These are phyloP conservation scores for Chionoecetes opilio DNA, from an alignment of 1,140 invertebrate genomes.

Conservation along the genomic window DNA sequence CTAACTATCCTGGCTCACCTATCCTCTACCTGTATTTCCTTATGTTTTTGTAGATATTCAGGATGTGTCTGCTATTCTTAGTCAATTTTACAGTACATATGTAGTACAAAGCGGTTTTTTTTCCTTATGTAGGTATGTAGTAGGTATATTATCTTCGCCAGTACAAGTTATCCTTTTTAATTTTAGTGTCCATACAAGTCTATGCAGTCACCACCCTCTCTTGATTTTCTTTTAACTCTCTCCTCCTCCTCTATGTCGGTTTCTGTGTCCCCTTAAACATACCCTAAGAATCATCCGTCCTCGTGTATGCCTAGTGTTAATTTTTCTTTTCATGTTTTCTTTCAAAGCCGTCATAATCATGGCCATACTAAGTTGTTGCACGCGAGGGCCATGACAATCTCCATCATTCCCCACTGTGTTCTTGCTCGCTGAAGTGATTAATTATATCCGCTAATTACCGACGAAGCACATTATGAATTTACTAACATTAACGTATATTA, in stretches of 20 bases:
- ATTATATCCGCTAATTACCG: too few species aligned
- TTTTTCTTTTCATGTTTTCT: too few species aligned
- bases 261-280: not conserved
- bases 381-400: not conserved
- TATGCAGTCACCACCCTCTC: not conserved
- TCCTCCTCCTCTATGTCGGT: not conserved
- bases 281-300: not conserved
- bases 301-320: not conserved
- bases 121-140: not conserved
- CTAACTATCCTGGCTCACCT: not conserved
- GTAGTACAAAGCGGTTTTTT: not conserved
- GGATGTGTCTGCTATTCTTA: not conserved
- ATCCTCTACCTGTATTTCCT: not conserved
- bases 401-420: not conserved
- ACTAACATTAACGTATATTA: too few species aligned
- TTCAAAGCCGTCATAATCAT: not conserved
- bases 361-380: slow-evolving; percentile 3
- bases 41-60: not conserved
- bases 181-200: not conserved
- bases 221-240: not conserved
- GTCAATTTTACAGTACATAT: not conserved
- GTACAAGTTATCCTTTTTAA: slow-evolving; percentile 8
- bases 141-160: not conserved
- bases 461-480: too few species aligned
- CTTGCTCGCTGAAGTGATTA: too few species aligned